Percentiles rank a stretch among this genome's conserved stretches.
These are phyloP conservation scores for Pomatostomus ruficeps DNA, from an alignment of 2,113 vertebrate genomes.

Conservation along the genomic window DNA sequence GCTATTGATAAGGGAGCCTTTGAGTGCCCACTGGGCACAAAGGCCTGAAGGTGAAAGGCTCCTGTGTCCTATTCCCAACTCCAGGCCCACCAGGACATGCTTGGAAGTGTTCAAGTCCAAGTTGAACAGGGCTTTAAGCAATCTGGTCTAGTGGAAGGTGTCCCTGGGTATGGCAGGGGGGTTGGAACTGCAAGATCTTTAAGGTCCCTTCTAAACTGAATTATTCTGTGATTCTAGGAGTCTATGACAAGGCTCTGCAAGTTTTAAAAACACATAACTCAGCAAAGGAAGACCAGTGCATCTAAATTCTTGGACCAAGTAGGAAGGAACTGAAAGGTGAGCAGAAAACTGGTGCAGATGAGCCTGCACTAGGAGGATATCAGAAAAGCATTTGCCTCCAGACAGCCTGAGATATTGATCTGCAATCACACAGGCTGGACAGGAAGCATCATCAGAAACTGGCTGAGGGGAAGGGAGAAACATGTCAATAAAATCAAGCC, in stretches of 20 bases:
- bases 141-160: background rate
- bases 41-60: background rate
- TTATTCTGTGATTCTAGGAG: background rate
- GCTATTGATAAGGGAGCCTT: background rate
- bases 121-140: background rate
- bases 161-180: background rate
- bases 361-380: background rate
- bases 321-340: background rate
- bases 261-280: background rate
- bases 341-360: background rate
- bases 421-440: background rate
- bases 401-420: background rate
- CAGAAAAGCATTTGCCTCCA: background rate
- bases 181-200: background rate
- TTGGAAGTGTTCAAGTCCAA: background rate
- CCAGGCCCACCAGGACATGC: rapidly evolving
- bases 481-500: slow-evolving; percentile 10
- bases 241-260: background rate
- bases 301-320: background rate
- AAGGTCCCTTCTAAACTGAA: background rate
- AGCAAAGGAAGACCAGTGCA: background rate
- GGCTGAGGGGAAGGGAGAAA: background rate
- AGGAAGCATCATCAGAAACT: background rate
- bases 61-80: background rate
- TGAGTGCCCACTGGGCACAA: background rate